These are phyloP conservation scores for Lochmaea crataegi DNA, from an alignment of 2,888 invertebrate genomes.

Conservation along the genomic window DNA sequence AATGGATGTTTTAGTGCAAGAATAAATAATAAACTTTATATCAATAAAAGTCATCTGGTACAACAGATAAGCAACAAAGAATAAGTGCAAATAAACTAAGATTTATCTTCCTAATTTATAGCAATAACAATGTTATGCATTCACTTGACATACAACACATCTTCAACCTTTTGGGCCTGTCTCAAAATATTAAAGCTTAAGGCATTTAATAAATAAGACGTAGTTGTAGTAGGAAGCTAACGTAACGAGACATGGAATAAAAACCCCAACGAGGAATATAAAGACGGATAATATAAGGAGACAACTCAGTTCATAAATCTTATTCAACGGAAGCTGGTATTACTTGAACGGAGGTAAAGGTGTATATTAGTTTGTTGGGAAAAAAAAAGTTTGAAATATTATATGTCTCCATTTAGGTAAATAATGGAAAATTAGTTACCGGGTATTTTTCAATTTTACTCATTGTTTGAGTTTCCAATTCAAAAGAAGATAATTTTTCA, in stretches of 20 bases:
- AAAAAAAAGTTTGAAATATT: neutral
- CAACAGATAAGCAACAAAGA: no score
- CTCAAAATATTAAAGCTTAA: neutral
- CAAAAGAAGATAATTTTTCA: neutral
- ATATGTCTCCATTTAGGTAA: neutral
- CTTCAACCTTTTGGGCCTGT: neutral
- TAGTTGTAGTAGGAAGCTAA: neutral
- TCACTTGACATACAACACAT: neutral
- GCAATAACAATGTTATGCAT: neutral
- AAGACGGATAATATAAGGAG: neutral
- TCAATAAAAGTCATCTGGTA: no score
- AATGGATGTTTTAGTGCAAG: neutral
- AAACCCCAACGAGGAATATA: neutral
- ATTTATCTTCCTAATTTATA: neutral
- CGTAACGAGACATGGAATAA: constrained; percentile 1
- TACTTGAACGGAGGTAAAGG: neutral
- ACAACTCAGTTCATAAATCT: neutral
- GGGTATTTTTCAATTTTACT: neutral
- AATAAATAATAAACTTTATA: no score
- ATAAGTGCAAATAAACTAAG: no score
- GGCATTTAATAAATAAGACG: neutral
- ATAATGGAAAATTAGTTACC: neutral
- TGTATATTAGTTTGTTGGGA: neutral
- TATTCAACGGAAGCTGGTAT: neutral
- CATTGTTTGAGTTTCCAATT: neutral